A percentile compares a stretch with the other conserved stretches of the same genome.
Conservation (phyloP, 2,797 vertebrate genomes). For the Vespertilio murinus region DNA sequence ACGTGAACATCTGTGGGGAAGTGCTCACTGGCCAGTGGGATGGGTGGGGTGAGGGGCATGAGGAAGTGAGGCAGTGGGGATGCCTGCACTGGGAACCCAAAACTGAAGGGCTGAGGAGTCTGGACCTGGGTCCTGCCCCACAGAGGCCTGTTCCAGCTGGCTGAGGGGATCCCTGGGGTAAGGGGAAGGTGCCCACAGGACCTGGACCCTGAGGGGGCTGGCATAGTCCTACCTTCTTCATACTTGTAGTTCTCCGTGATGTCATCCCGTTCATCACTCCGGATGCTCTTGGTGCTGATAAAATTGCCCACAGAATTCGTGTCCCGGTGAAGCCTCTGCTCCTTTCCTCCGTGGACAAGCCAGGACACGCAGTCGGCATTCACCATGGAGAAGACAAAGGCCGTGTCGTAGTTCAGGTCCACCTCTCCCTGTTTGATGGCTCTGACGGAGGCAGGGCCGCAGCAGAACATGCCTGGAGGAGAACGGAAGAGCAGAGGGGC, state of each 20-base stretch:
- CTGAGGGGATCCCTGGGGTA: neutral
- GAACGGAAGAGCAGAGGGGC: neutral
- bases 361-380: conserved; percentile 89
- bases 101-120: neutral
- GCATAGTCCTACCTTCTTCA: conserved; percentile 83
- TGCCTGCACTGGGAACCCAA: neutral
- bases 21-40: neutral
- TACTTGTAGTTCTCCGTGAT: conserved; percentile 92
- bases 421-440: conserved; percentile 88
- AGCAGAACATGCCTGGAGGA: conserved; percentile 90
- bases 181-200: neutral
- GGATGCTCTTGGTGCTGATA: conserved; percentile 94
- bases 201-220: neutral
- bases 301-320: conserved; percentile 87
- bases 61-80: neutral
- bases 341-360: conserved; percentile 81
- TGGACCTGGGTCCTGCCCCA: neutral
- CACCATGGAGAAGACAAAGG: conserved; percentile 93
- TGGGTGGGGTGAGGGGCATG: neutral
- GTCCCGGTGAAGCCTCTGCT: conserved; percentile 85
- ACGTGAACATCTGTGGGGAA: accelerated
- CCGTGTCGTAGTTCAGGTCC: conserved; percentile 87
- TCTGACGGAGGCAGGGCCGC: conserved; percentile 91
- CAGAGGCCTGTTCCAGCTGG: neutral
- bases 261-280: conserved; percentile 84